These are phyloP conservation scores for Anoplopoma fimbria DNA, from an alignment of 2,113 vertebrate species.

Conservation along the genomic window DNA sequence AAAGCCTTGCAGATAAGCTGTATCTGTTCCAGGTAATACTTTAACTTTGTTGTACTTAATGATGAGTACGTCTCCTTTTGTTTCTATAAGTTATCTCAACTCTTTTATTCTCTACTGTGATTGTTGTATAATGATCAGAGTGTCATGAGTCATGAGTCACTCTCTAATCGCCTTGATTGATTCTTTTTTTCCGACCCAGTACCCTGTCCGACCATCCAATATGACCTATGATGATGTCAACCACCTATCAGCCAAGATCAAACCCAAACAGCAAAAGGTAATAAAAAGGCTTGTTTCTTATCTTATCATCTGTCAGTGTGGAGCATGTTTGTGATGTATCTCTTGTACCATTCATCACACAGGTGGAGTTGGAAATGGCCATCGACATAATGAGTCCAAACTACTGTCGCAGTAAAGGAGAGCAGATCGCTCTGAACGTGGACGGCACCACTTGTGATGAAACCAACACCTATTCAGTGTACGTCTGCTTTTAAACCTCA, in stretches of 20 bases:
- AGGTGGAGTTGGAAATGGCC: constrained; percentile 94
- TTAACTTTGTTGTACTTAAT: background rate
- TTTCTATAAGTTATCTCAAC: background rate
- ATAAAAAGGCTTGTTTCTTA: background rate
- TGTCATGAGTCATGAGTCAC: background rate
- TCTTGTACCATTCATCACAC: background rate
- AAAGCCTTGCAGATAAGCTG: constrained; percentile 95
- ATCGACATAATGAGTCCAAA: constrained; percentile 94
- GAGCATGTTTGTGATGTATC: background rate
- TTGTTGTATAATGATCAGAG: background rate
- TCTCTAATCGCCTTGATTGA: background rate
- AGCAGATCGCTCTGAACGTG: constrained; percentile 97
- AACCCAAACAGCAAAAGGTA: constrained; percentile 98
- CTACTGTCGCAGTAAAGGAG: constrained; percentile 98
- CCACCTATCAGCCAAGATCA: constrained; percentile 94
- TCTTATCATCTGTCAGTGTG: background rate
- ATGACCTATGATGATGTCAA: constrained; percentile 94
- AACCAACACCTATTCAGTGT: constrained; percentile 92
- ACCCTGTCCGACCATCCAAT: constrained; percentile 92
- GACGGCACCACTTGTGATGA: constrained; percentile 91
- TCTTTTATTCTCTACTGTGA: background rate
- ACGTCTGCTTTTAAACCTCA: constrained; percentile 64
- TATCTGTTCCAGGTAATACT: constrained; percentile 95
- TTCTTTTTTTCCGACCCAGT: constrained; percentile 81
- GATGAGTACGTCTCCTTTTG: background rate